Conservation (phyloP, 2,797 vertebrate genomes). For the Carduelis carduelis region DNA sequence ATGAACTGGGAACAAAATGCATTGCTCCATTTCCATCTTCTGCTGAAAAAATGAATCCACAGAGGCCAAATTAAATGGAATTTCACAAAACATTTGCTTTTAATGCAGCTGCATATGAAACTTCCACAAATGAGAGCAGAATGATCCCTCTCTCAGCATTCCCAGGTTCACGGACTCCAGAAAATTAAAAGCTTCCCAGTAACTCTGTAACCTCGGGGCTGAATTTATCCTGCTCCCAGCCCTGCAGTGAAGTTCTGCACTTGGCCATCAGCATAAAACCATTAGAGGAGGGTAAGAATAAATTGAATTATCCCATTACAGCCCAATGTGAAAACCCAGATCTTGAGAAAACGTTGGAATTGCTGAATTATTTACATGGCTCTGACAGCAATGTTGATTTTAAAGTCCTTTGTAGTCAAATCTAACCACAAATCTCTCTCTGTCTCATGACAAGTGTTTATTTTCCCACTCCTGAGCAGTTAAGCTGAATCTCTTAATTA, state of each 20-base stretch:
- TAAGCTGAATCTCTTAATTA: constrained; percentile 41
- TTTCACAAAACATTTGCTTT: not conserved
- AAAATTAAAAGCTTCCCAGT: not conserved
- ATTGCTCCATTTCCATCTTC: not conserved
- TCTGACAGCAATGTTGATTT: constrained; percentile 16
- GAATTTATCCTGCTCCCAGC: not conserved
- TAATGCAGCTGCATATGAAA: not conserved
- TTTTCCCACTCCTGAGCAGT: constrained; percentile 25
- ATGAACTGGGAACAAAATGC: not conserved
- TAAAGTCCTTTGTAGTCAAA: constrained; percentile 9
- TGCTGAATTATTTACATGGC: not conserved
- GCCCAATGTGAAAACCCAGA: not conserved
- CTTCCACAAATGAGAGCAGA: not conserved
- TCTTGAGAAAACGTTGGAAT: not conserved
- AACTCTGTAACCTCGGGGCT: not conserved
- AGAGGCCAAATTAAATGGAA: not conserved
- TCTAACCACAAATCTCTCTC: constrained; percentile 12
- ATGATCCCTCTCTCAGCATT: not conserved
- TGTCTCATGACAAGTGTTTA: constrained; percentile 30
- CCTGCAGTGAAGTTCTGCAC: not conserved
- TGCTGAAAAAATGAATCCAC: not conserved
- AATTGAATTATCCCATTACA: not conserved
- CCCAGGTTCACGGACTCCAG: not conserved
- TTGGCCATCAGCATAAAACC: not conserved
- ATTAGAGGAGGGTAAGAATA: not conserved